These are phyloP conservation scores for Andrena hattorfiana DNA, from an alignment of 2,888 invertebrate genomes.

Conservation along the genomic window DNA sequence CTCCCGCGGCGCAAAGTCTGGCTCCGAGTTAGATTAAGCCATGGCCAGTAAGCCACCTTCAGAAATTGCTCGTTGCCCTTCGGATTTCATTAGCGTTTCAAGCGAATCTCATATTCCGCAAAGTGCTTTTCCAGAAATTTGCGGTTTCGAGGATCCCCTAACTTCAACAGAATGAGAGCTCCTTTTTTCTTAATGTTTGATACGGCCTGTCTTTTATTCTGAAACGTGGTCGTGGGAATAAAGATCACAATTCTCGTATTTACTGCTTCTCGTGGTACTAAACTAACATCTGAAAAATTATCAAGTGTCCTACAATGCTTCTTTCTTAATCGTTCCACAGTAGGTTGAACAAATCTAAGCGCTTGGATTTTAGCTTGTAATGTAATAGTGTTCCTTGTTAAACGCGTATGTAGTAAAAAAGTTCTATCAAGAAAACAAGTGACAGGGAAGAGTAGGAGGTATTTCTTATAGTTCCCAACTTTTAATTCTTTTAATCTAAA, in stretches of 20 bases:
- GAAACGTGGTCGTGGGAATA: background rate
- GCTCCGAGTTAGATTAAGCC: slow-evolving; percentile 82
- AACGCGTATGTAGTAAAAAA: no score
- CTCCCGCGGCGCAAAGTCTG: slow-evolving; percentile 80
- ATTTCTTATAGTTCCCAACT: no score
- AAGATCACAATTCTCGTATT: slow-evolving; percentile 19
- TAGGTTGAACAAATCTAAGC: background rate
- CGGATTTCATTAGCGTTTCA: slow-evolving; percentile 82
- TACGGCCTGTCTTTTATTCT: background rate
- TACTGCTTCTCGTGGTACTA: background rate
- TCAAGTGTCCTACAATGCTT: background rate
- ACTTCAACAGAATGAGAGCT: slow-evolving; percentile 66
- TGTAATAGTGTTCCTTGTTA: no score
- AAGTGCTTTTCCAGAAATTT: slow-evolving; percentile 77
- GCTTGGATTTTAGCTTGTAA: background rate
- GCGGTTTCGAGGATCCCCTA: slow-evolving; percentile 60
- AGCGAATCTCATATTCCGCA: slow-evolving; percentile 77
- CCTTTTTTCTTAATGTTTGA: slow-evolving; percentile 16
- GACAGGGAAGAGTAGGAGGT: no score
- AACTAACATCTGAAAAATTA: background rate
- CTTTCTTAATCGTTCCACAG: background rate
- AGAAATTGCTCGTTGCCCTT: slow-evolving; percentile 82
- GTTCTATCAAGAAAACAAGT: no score
- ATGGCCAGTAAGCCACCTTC: slow-evolving; percentile 82
- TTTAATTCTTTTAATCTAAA: no score